These are phyloP conservation scores for Manis javanica DNA, from an alignment of 2,797 vertebrate genomes.

Conservation along the genomic window DNA sequence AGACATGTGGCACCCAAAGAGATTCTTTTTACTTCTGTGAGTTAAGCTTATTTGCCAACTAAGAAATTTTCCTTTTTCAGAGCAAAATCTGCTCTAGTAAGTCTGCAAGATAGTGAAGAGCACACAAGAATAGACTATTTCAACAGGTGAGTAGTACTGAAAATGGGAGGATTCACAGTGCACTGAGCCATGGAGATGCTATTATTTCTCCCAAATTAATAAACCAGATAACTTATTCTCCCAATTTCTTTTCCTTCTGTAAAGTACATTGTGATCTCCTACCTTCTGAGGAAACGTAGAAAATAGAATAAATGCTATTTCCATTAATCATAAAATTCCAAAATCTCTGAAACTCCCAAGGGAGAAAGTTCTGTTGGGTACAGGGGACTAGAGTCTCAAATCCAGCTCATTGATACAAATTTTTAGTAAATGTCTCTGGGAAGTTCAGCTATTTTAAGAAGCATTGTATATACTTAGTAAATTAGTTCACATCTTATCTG, in stretches of 20 bases:
- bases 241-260: neutral
- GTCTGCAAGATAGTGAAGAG: neutral
- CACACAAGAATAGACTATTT: neutral
- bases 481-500: neutral
- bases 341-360: neutral
- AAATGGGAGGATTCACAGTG: neutral
- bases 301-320: neutral
- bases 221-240: neutral
- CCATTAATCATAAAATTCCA: neutral
- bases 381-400: neutral
- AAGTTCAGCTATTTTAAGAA: neutral
- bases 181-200: neutral
- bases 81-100: neutral
- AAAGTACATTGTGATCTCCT: neutral
- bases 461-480: neutral
- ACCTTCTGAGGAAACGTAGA: neutral
- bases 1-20: neutral
- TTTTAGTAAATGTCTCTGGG: neutral
- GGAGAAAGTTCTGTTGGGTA: neutral
- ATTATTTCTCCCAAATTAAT: neutral
- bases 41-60: neutral
- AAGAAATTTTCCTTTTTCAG: neutral
- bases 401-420: neutral
- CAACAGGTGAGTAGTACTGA: neutral
- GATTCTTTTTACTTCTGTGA: neutral